These are phyloP conservation scores for Sarcoramphus papa DNA, from an alignment of 2,797 vertebrate genomes.

Conservation along the genomic window DNA sequence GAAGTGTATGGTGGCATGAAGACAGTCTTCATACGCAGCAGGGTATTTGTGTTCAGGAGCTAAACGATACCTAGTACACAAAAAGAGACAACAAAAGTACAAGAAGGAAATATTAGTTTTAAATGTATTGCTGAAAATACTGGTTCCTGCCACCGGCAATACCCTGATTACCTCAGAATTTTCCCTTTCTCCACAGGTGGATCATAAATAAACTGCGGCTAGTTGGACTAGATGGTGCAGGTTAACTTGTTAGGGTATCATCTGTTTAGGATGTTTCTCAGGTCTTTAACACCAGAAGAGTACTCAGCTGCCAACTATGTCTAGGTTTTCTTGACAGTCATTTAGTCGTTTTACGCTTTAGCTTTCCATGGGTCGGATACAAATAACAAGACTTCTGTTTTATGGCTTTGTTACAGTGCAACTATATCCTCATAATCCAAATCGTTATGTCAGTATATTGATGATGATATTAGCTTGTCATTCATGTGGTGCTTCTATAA, in stretches of 20 bases:
- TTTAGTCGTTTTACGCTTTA: background rate
- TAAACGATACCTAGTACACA: conserved; percentile 73
- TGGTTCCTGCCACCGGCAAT: background rate
- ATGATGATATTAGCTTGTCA: background rate
- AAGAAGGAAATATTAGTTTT: accelerated
- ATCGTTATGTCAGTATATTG: background rate
- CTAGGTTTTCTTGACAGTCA: background rate
- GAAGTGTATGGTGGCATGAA: conserved; percentile 77
- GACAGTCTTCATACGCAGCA: conserved; percentile 72
- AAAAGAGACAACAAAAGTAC: accelerated
- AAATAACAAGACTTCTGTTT: background rate
- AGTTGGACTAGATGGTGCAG: background rate
- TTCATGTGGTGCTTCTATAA: background rate
- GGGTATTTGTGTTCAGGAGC: conserved; percentile 81
- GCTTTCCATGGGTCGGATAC: background rate
- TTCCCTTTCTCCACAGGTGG: background rate
- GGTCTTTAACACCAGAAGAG: background rate
- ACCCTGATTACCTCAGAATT: background rate
- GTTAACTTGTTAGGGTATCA: background rate
- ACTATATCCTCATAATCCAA: background rate
- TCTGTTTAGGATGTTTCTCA: background rate
- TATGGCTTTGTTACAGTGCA: background rate
- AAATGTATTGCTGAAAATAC: background rate
- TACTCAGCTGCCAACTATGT: background rate
- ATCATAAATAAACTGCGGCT: background rate